Evolutionary conservation across 2,888 invertebrate genomes (phyloP).

Genomic region (Magallana nippona): DNA sequence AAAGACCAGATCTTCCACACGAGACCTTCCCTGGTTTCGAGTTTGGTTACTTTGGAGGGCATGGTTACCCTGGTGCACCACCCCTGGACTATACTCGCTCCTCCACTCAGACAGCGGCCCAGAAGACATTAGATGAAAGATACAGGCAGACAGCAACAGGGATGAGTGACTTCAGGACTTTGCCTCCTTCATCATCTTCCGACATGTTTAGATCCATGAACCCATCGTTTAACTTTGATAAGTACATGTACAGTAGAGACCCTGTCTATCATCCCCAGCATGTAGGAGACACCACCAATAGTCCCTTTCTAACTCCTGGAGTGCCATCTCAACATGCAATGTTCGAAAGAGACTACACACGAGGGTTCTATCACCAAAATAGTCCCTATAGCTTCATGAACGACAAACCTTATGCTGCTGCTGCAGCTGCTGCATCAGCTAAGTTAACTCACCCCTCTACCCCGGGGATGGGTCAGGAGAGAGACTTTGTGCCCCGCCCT

Average conservation of each 20-base stretch:
- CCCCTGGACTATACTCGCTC: slow-evolving; percentile 72
- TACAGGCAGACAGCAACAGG: slow-evolving; percentile 73
- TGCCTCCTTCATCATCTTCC: slow-evolving; percentile 72
- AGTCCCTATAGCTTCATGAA: slow-evolving; percentile 76
- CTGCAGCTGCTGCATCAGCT: slow-evolving; percentile 68
- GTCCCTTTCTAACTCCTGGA: slow-evolving; percentile 75
- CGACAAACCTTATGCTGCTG: slow-evolving; percentile 75
- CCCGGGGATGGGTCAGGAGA: slow-evolving; percentile 67
- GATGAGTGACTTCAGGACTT: slow-evolving; percentile 73
- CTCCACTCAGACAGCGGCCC: slow-evolving; percentile 65
- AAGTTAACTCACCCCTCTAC: slow-evolving; percentile 65
- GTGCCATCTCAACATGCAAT: slow-evolving; percentile 73
- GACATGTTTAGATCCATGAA: slow-evolving; percentile 76
- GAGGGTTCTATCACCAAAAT: slow-evolving; percentile 74
- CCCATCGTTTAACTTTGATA: slow-evolving; percentile 75
- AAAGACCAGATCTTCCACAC: slow-evolving; percentile 68
- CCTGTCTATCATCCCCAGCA: slow-evolving; percentile 77
- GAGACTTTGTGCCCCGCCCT: slow-evolving; percentile 72
- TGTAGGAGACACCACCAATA: slow-evolving; percentile 71
- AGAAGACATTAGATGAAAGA: slow-evolving; percentile 77
- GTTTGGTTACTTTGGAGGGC: slow-evolving; percentile 73
- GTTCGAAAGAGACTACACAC: slow-evolving; percentile 74
- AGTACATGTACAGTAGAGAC: slow-evolving; percentile 76
- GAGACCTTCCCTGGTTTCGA: slow-evolving; percentile 69
- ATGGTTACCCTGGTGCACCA: slow-evolving; percentile 68